Percentiles rank a stretch among this genome's conserved stretches.
Conservation (phyloP, 2,113 vertebrate species). For the Haliaeetus leucogaster region DNA sequence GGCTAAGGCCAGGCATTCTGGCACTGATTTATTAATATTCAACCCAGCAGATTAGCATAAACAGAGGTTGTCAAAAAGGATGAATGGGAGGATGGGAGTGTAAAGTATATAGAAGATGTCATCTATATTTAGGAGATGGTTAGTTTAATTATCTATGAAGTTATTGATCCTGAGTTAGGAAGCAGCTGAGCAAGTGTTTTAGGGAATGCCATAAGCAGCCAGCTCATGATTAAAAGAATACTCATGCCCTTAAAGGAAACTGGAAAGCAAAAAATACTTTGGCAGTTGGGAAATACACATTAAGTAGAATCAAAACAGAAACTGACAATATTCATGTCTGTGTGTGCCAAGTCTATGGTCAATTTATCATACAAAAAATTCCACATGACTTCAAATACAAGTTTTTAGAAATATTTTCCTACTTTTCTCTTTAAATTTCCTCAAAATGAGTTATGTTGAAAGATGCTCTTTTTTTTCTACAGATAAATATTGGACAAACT, state of each 20-base stretch:
- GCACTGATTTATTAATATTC: background rate
- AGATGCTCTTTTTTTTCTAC: background rate
- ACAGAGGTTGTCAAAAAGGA: background rate
- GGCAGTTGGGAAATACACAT: background rate
- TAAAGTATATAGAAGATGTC: background rate
- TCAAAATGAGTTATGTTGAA: background rate
- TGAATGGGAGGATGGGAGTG: background rate
- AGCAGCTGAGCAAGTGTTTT: background rate
- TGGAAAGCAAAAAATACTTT: background rate
- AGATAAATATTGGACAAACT: background rate
- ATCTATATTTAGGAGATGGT: constrained; percentile 9
- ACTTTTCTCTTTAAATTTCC: background rate
- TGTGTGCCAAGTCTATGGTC: background rate
- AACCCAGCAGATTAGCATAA: background rate
- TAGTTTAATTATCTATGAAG: constrained; percentile 24
- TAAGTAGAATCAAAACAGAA: background rate
- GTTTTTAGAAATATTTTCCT: background rate
- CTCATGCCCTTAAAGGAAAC: background rate
- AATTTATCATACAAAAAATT: background rate
- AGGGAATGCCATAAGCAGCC: background rate
- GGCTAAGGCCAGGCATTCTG: background rate
- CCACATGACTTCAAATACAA: background rate
- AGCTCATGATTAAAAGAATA: background rate
- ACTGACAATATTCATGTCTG: background rate
- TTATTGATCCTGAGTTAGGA: background rate